Conservation (phyloP, 2,113 vertebrate genomes). For the Trogon surrucura region DNA sequence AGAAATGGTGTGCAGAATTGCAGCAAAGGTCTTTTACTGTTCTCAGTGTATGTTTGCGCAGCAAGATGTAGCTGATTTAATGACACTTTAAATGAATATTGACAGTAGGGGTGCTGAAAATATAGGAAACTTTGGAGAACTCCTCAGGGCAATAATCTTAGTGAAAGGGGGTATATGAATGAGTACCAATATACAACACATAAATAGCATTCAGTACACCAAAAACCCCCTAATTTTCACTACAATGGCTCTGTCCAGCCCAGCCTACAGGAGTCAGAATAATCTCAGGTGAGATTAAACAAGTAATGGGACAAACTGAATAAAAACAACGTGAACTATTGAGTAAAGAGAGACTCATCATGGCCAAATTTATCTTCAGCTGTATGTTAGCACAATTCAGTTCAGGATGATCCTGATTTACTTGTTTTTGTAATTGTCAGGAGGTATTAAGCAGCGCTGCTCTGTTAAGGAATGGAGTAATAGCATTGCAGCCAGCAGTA, state of each 20-base stretch:
- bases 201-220: background rate
- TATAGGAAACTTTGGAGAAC: background rate
- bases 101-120: background rate
- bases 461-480: slow-evolving; percentile 25
- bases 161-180: background rate
- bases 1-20: background rate
- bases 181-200: background rate
- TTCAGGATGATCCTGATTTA: slow-evolving; percentile 60
- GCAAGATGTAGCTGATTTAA: background rate
- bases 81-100: background rate
- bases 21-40: background rate
- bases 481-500: background rate
- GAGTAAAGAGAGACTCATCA: slow-evolving; percentile 41
- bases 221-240: background rate
- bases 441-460: slow-evolving; percentile 12
- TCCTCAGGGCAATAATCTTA: background rate
- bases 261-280: slow-evolving; percentile 11
- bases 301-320: slow-evolving; percentile 9
- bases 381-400: slow-evolving; percentile 22
- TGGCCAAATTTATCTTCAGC: slow-evolving; percentile 35
- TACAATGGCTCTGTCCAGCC: background rate
- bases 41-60: background rate
- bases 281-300: background rate
- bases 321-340: slow-evolving; percentile 22
- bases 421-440: slow-evolving; percentile 61